Evolutionary conservation across 2,797 vertebrate species (phyloP), one percentile per base, ranked within the genome.

Genomic region (Xenopus petersii): DNA sequence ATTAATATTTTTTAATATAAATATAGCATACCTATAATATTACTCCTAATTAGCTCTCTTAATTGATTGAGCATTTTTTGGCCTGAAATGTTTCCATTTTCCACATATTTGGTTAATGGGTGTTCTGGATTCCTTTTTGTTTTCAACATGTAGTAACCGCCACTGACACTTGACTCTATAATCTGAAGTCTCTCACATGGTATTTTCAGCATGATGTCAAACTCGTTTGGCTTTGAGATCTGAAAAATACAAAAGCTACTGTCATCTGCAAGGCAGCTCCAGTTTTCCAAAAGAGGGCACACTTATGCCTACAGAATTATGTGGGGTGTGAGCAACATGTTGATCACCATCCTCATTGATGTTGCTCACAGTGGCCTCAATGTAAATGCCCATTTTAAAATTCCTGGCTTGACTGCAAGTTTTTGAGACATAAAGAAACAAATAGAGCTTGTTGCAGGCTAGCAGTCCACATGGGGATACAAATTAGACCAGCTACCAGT

Each of bases 211-310:
- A 98, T 96, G 61, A 96, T 84, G 49, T 96, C 95, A 82, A 97
- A 98, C 82, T 98, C 94, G 74, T 96, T 90, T 15, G 94, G 93
- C 74, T 88, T 75, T 61, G 86, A 89, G 81, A 96, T 90, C 95
- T 98, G 86, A 73, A 75, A 49, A 78, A 83, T 0, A 0, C 64
- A 62, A 51, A 12, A 5, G 26, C 26, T 30, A 30, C 26, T 30
- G 26, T 30, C 26, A 30, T 0, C 26, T n/a, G 2, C 26, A 30
- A 30, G 26, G 26, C 26, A 30, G 26, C 26, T 30, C 26, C 26
- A 30, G 26, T 2, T 30, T 30, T 30, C 26, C 26, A 2, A 30
- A 2, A 30, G 26, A 30, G 26, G 26, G 2, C 26, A 30, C 4
- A 30, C 26, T 30, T 30, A 30, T 30, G 26, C 26, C 26, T 30